Evolutionary conservation across 1,140 invertebrate species (phyloP), one percentile per base, ranked within the genome.

Genomic region (Trichonephila inaurata): DNA sequence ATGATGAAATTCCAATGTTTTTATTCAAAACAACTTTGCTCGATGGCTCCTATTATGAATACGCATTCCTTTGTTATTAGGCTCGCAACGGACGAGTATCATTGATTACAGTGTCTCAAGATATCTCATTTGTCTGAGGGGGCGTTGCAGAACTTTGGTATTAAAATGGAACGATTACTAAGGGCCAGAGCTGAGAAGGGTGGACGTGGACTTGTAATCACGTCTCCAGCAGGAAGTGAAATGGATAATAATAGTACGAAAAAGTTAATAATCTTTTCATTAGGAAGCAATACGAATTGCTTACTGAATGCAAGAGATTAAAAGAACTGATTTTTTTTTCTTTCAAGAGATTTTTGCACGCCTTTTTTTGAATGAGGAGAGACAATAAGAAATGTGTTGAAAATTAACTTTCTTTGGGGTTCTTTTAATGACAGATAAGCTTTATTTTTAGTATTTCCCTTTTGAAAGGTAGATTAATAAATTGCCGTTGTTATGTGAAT

Each of bases 1-100:
- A 51, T 60, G 44, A 85, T 51, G 44, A 60, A 85, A 85, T 85
- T 85, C 82, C 82, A 60, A 51, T 58, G 58, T 24, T 4, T 85
- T 85, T 85, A 24, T 85, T 85, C 40, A 51, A 24, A 58, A 24
- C 19, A n/a, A n/a, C 14, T 85, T 85, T 85, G 12, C n/a, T 51
- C 51, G 44, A n/a, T n/a, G 2, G 4, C n/a, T 77, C 18, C 12
- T 18, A 21, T 72, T 72, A 72, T 72, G 69, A 33, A 33, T 16
- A 28, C 28, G 28, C 28, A 72, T 72, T 72, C 28, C 12, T 18
- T 28, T 72, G n/a, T 72, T 33, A 33, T 72, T 72, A 28, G 12
- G 69, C 10, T 5, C 2, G 69, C 24, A 24, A 14, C 19, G 64
- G 21, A 66, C 21, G 10, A 66, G n/a, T n/a, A 66, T 10, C 28